These are phyloP conservation scores for Trinectes maculatus DNA, from an alignment of 2,113 vertebrate genomes.

Conservation along the genomic window DNA sequence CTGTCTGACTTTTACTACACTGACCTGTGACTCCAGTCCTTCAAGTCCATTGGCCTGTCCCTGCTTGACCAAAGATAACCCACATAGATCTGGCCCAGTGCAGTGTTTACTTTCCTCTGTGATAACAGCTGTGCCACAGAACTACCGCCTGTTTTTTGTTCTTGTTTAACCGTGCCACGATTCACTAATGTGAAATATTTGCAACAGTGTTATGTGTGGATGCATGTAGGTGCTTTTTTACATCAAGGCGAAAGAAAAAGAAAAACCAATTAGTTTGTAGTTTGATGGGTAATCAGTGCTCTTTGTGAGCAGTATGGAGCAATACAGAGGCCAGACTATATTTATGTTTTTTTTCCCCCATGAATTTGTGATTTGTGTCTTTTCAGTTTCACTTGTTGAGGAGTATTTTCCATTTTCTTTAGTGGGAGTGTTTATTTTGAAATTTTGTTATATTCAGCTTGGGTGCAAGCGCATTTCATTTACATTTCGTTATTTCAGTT, in stretches of 20 bases:
- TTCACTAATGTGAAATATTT: conserved; percentile 60
- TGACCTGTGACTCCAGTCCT: conserved; percentile 62
- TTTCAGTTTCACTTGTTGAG: conserved; percentile 34
- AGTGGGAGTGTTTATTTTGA: conserved; percentile 32
- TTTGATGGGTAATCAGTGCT: conserved; percentile 55
- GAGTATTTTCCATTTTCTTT: conserved; percentile 44
- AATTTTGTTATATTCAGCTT: conserved; percentile 40
- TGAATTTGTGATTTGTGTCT: conserved; percentile 42
- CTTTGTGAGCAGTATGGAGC: conserved; percentile 75
- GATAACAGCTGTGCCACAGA: conserved; percentile 64
- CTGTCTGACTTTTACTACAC: conserved; percentile 42
- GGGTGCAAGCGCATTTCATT: conserved; percentile 62
- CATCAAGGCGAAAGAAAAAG: conserved; percentile 55
- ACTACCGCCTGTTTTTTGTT: conserved; percentile 32
- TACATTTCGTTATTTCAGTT: conserved; percentile 40
- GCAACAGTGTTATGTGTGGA: conserved; percentile 48
- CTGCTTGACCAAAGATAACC: conserved; percentile 83
- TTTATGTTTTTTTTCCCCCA: conserved; percentile 59
- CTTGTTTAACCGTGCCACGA: conserved; percentile 53
- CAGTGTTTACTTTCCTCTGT: conserved; percentile 70
- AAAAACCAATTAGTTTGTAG: conserved; percentile 6
- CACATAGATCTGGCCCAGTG: conserved; percentile 52
- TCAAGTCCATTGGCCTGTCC: conserved; percentile 54
- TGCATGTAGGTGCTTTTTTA: conserved; percentile 51
- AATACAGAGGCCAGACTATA: conserved; percentile 65